Base-by-base conservation (phyloP, 2,113 vertebrate genomes). In the Eclectus roratus region DNA sequence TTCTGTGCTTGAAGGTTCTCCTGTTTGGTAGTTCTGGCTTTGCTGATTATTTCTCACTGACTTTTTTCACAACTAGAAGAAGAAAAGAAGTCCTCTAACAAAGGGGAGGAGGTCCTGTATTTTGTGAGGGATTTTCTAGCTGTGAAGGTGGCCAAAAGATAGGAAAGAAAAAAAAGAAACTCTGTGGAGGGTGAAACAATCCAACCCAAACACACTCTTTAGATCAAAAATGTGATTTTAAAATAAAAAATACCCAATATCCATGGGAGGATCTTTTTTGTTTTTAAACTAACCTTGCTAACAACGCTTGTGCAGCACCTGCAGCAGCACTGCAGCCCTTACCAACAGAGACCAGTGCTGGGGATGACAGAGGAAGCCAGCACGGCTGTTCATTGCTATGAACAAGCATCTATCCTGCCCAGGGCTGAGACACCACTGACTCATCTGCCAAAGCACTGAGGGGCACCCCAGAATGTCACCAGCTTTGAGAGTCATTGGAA, bases 361-460 rank as follows among this genome's bases (percentile, higher is more conserved):
- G 72, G 76, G 55, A 86, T 7, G 2, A 24, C 49, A 35, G 49
- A 11, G 53, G 55, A 35, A 89, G 83, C 28, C 95, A 77, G 60
- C 13, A 17, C 0, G 3, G 80, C 56, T 27, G 64, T 77, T 91
- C 25, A 88, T 74, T 84, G 88, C 89, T 8, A 3, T 50, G 77
- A 91, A 37, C 80, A 58, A 86, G 77, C 89, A 92, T 92, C 83
- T 95, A 77, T 41, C 83, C 16, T 28, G 83, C 83, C 86, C 77
- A 60, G 88, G 83, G 92, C 91, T 84, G 15, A 68, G 69, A 7
- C 76, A 50, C 13, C 72, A 17, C 80, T 52, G 80, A n/a, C 76
- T 90, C 94, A 80, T 43, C 88, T 15, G 23, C 60, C 56, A 13
- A 17, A 74, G 85, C 72, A 83, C 0, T 78, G 71, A 90, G 1